Evolutionary conservation across 2,113 vertebrate genomes (phyloP).

Genomic region (Xiphias gladius): DNA sequence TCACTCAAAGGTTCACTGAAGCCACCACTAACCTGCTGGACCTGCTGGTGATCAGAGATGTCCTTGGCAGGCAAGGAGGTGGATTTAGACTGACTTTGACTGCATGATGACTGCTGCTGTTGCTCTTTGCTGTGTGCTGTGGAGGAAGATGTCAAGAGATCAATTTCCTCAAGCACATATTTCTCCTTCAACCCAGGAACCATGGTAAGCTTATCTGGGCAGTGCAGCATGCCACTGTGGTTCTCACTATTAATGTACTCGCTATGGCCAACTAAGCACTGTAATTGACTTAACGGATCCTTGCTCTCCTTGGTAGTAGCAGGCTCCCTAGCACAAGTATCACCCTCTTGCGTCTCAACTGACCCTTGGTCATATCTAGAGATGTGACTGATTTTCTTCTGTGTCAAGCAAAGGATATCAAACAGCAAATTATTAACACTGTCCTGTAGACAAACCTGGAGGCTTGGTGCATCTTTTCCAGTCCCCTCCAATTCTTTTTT

Average conservation of each 20-base stretch:
- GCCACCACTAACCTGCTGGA: conserved; percentile 56
- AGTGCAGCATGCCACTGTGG: conserved; percentile 40
- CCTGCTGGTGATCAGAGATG: conserved; percentile 64
- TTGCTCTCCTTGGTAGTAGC: conserved; percentile 57
- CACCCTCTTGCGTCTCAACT: conserved; percentile 56
- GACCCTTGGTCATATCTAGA: conserved; percentile 75
- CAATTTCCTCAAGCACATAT: conserved; percentile 64
- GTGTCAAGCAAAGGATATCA: conserved; percentile 89
- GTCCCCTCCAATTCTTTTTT: conserved; percentile 80
- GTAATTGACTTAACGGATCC: conserved; percentile 71
- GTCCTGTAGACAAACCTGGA: conserved; percentile 86
- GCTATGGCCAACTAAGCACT: conserved; percentile 61
- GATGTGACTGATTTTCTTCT: conserved; percentile 89
- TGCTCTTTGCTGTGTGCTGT: conserved; percentile 69
- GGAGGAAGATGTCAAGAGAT: conserved; percentile 32
- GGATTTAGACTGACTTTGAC: conserved; percentile 67
- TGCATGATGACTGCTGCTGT: conserved; percentile 52
- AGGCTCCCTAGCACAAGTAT: conserved; percentile 48
- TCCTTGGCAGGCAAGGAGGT: conserved; percentile 61
- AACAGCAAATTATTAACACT: conserved; percentile 90
- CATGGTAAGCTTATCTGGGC: conserved; percentile 63
- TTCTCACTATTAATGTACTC: conserved; percentile 63
- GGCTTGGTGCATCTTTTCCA: conserved; percentile 73
- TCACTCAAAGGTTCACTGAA: conserved; percentile 74
- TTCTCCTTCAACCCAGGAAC: conserved; percentile 63